Conservation (phyloP, 2,888 invertebrate species). For the Bombylius major region DNA sequence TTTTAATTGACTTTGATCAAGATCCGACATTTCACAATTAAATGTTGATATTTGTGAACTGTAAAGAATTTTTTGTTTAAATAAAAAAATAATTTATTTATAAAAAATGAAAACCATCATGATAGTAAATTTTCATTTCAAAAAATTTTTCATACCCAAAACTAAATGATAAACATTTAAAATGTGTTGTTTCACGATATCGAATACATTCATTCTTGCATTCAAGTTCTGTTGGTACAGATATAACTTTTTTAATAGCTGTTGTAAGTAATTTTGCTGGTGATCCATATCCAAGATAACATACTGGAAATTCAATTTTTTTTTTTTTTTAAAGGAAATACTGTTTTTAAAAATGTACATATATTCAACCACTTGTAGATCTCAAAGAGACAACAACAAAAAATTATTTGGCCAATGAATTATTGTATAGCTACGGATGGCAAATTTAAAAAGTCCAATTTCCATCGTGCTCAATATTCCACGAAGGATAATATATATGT, state of each 20-base stretch:
- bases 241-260: constrained; percentile 52
- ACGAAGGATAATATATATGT: too few relatives aligned
- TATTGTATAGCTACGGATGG: not conserved
- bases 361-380: too few relatives aligned
- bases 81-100: too few relatives aligned
- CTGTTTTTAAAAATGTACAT: not conserved
- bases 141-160: constrained; percentile 42
- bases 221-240: constrained; percentile 49
- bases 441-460: too few relatives aligned
- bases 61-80: not conserved
- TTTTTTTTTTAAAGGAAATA: not conserved
- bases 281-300: constrained; percentile 66
- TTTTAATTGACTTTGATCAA: constrained; percentile 61
- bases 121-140: too few relatives aligned
- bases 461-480: too few relatives aligned
- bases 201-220: constrained; percentile 58
- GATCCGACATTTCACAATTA: constrained; percentile 67
- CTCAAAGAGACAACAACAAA: not conserved
- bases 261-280: constrained; percentile 55
- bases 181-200: constrained; percentile 40
- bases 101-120: too few relatives aligned
- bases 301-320: constrained; percentile 42
- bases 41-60: constrained; percentile 32
- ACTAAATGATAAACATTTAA: constrained; percentile 66
- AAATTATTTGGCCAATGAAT: not conserved